These are phyloP conservation scores for Daubentonia madagascariensis DNA, from an alignment of 2,113 vertebrate genomes.

Conservation along the genomic window DNA sequence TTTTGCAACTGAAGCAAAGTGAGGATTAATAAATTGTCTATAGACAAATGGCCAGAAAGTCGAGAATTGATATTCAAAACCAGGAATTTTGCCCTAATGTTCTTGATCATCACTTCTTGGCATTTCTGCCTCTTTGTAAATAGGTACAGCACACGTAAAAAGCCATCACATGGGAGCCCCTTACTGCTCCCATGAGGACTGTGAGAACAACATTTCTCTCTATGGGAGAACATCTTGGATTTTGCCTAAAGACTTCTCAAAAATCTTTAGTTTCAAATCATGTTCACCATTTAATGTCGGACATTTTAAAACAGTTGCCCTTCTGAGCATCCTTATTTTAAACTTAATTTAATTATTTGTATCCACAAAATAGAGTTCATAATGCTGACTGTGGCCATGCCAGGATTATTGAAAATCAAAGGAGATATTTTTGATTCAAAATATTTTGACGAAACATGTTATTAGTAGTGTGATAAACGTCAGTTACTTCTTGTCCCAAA, in stretches of 20 bases:
- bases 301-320: not conserved
- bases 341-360: not conserved
- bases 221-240: no score
- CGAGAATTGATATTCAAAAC: not conserved
- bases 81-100: not conserved
- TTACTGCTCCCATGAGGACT: rapidly evolving
- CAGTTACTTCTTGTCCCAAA: not conserved
- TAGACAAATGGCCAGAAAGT: not conserved
- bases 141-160: not conserved
- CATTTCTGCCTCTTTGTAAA: not conserved
- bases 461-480: not conserved
- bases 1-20: not conserved
- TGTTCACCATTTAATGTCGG: not conserved
- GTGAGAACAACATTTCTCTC: not conserved
- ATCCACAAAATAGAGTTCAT: not conserved
- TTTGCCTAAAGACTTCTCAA: not conserved
- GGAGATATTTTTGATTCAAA: not conserved
- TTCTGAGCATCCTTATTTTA: not conserved
- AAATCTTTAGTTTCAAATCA: not conserved
- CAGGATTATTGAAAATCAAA: not conserved
- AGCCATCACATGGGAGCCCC: rapidly evolving
- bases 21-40: not conserved
- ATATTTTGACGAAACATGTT: not conserved
- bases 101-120: not conserved
- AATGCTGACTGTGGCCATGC: not conserved